Percentiles rank a stretch among this genome's conserved stretches.
Evolutionary conservation across 2,888 invertebrate species (phyloP).

Genomic region (Neria commutata): DNA sequence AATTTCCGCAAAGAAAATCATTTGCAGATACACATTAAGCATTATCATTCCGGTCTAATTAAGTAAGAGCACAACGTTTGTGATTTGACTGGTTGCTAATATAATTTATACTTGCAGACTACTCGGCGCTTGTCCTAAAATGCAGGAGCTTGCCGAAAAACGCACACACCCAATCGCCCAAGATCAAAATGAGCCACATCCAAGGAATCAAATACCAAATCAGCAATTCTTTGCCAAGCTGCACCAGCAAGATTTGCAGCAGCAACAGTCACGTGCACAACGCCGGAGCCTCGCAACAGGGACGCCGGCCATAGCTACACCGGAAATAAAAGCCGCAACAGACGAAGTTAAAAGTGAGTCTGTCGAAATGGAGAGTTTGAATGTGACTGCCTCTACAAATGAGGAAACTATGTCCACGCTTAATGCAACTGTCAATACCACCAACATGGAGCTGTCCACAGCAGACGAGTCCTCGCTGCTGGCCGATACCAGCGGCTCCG

Average conservation of each 20-base stretch:
- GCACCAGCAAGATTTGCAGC: conserved; percentile 59
- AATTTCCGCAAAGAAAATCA: conserved; percentile 90
- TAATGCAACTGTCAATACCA: neutral
- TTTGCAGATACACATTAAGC: conserved; percentile 91
- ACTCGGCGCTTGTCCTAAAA: conserved; percentile 82
- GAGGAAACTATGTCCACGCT: too few relatives aligned
- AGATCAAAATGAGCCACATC: conserved; percentile 62
- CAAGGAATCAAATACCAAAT: conserved; percentile 61
- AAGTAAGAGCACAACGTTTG: conserved; percentile 60
- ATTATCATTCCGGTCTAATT: conserved; percentile 84
- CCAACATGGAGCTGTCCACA: conserved; percentile 20
- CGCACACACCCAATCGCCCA: conserved; percentile 67
- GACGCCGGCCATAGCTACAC: neutral
- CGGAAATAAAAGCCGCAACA: neutral
- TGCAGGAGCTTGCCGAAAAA: conserved; percentile 83
- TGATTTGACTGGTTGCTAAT: neutral
- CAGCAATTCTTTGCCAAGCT: conserved; percentile 61
- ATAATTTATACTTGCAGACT: conserved; percentile 36
- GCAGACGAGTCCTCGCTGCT: neutral
- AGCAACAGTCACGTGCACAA: conserved; percentile 50
- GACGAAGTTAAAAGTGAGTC: neutral
- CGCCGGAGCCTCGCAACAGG: conserved; percentile 31
- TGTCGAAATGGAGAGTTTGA: neutral
- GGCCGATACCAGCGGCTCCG: conserved; percentile 5
- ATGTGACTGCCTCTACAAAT: conserved; percentile 20